Evolutionary conservation across 2,113 vertebrate genomes (phyloP).

Genomic region (Tyto alba): DNA sequence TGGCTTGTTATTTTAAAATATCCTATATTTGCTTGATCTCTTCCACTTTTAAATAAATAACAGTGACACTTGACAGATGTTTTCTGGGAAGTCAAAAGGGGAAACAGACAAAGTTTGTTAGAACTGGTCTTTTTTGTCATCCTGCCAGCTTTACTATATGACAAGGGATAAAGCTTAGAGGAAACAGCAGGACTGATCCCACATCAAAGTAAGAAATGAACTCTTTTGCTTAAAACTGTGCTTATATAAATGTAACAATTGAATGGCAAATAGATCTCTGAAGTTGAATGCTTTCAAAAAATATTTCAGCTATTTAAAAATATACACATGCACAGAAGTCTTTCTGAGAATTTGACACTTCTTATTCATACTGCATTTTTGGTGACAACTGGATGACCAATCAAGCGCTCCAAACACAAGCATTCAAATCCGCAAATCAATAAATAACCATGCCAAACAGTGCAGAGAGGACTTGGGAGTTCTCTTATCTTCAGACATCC

Average conservation of each 20-base stretch:
- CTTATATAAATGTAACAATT: not conserved
- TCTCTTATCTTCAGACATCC: not conserved
- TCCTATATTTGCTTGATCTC: not conserved
- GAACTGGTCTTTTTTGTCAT: not conserved
- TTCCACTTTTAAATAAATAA: not conserved
- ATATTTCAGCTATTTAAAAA: not conserved
- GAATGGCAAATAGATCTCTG: not conserved
- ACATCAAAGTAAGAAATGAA: constrained; percentile 13
- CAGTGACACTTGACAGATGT: not conserved
- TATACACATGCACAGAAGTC: fast-evolving
- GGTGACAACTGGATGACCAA: not conserved
- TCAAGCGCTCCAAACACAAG: not conserved
- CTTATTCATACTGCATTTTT: not conserved
- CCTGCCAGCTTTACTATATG: not conserved
- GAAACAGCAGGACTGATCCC: not conserved
- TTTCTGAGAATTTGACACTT: not conserved
- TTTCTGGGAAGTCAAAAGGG: not conserved
- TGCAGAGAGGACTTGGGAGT: not conserved
- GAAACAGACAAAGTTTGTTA: not conserved
- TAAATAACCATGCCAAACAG: not conserved
- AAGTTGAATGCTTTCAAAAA: not conserved
- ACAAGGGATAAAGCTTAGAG: not conserved
- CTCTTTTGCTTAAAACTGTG: not conserved
- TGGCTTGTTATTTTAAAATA: not conserved
- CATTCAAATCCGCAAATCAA: not conserved